Evolutionary conservation across 2,113 vertebrate genomes (phyloP).

Genomic region (Trematomus loennbergii): DNA sequence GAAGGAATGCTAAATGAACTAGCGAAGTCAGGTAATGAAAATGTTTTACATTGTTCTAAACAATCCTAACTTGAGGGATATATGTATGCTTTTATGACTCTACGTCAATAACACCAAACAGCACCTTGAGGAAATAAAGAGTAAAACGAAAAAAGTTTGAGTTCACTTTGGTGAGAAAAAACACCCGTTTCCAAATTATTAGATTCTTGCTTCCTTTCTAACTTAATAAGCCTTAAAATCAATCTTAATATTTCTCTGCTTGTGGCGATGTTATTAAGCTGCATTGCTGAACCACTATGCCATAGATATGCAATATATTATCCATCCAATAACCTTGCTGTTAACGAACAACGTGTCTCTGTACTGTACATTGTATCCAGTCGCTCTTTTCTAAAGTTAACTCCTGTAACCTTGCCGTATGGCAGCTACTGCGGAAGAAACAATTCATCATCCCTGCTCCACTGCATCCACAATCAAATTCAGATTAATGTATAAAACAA

Average conservation of each 20-base stretch:
- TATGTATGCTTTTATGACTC: background rate
- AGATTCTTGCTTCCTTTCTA: background rate
- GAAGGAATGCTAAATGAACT: background rate
- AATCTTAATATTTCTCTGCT: background rate
- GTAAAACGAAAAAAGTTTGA: background rate
- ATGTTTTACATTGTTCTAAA: background rate
- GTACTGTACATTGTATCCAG: background rate
- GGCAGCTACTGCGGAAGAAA: conserved; percentile 61
- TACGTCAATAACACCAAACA: background rate
- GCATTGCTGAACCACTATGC: background rate
- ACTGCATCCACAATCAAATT: conserved; percentile 73
- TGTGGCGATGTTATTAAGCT: conserved; percentile 5
- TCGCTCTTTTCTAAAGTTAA: conserved; percentile 37
- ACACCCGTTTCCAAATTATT: background rate
- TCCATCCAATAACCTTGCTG: conserved; percentile 30
- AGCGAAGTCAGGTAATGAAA: background rate
- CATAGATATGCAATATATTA: background rate
- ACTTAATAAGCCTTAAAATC: background rate
- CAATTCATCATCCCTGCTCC: conserved; percentile 77
- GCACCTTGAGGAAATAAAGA: background rate
- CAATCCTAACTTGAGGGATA: background rate
- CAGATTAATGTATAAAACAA: conserved; percentile 77
- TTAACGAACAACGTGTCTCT: conserved; percentile 9
- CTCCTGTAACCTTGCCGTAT: conserved; percentile 70
- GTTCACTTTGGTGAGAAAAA: background rate